Evolutionary conservation across 2,888 invertebrate species (phyloP).

Genomic region (Lasioglossum vierecki): DNA sequence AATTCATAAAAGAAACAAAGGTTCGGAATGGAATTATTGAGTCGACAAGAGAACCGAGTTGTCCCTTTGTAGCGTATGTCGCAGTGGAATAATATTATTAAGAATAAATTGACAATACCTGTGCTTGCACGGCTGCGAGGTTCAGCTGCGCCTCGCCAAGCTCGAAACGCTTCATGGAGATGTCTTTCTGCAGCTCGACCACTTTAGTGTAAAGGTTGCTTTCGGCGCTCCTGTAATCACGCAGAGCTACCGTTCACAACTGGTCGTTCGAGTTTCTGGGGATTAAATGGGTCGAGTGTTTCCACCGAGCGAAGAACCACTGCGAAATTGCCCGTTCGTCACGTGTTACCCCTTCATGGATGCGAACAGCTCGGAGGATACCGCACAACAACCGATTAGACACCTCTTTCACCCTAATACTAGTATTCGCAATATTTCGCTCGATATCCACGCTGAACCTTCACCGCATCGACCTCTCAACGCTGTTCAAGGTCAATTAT

Average conservation of each 20-base stretch:
- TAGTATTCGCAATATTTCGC: background rate
- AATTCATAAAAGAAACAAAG: background rate
- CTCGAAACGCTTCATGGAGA: conserved; percentile 97
- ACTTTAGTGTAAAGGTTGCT: conserved; percentile 95
- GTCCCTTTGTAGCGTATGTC: background rate
- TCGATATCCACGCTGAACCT: background rate
- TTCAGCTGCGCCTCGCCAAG: conserved; percentile 96
- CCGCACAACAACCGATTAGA: conserved; percentile 33
- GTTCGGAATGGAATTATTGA: background rate
- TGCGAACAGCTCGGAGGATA: conserved; percentile 13
- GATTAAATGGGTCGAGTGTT: conserved; percentile 37
- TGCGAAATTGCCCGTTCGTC: conserved; percentile 10
- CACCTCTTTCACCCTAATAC: background rate
- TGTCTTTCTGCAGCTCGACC: conserved; percentile 97
- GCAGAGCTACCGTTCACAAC: conserved; percentile 18
- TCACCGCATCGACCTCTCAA: background rate
- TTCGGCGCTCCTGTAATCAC: conserved; percentile 86
- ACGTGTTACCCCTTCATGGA: conserved; percentile 31
- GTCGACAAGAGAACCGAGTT: background rate
- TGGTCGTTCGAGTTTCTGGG: background rate
- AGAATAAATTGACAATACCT: conserved; percentile 87
- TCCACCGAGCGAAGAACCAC: background rate
- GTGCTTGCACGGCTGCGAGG: conserved; percentile 94
- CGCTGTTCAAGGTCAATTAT: background rate
- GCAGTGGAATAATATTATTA: background rate